Percentiles rank a stretch among this genome's conserved stretches.
Conservation (phyloP, 2,113 vertebrate species). For the Catagonus wagneri region DNA sequence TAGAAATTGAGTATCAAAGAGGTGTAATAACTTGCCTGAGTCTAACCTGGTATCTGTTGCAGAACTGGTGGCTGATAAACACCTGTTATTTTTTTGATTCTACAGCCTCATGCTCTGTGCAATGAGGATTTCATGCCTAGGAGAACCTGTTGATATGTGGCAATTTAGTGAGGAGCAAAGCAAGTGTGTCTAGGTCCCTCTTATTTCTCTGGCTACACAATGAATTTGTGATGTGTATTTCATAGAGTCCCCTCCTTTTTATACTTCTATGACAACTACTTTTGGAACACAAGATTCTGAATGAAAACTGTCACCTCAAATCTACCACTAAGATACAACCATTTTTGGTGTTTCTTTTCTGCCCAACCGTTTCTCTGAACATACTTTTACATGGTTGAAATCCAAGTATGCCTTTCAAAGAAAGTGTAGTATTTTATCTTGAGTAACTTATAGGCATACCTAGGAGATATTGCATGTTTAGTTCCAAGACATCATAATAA, state of each 20-base stretch:
- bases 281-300: neutral
- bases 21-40: neutral
- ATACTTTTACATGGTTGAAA: neutral
- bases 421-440: neutral
- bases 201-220: neutral
- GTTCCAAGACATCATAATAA: neutral
- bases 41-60: neutral
- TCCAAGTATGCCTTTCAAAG: neutral
- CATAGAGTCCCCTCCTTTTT: neutral
- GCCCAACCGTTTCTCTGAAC: neutral
- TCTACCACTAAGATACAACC: neutral
- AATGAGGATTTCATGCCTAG: neutral
- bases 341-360: neutral
- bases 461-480: neutral
- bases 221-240: neutral
- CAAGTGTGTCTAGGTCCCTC: accelerated
- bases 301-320: neutral
- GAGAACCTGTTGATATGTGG: neutral
- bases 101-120: neutral
- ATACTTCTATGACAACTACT: neutral
- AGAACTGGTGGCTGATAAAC: neutral
- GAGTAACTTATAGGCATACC: neutral
- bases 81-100: neutral
- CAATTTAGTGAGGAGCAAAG: neutral
- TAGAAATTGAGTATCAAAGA: neutral